These are phyloP conservation scores for Festucalex cinctus DNA, from an alignment of 2,113 vertebrate genomes.

Conservation along the genomic window DNA sequence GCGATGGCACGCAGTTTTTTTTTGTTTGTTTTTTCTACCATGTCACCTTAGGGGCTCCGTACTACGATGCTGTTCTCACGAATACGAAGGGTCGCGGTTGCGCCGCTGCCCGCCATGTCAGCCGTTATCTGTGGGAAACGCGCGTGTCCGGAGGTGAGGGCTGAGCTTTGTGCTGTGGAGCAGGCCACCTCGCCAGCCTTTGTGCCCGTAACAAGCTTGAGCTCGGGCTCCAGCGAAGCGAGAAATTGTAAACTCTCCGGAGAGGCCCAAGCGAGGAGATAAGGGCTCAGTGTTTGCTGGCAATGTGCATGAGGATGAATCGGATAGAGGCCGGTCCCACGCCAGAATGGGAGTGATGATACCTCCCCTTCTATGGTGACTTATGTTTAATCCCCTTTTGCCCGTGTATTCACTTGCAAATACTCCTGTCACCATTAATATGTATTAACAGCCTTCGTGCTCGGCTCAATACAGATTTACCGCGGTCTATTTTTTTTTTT, in stretches of 20 bases:
- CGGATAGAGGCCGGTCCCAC: constrained; percentile 90
- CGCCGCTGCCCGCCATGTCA: constrained; percentile 76
- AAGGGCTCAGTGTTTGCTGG: constrained; percentile 94
- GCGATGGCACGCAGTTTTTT: no score
- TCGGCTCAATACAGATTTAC: constrained; percentile 75
- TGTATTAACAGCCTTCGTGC: constrained; percentile 81
- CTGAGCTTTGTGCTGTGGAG: constrained; percentile 87
- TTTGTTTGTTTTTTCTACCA: no score
- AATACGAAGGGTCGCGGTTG: constrained; percentile 66
- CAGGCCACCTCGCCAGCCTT: constrained; percentile 86
- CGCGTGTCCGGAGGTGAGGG: constrained; percentile 89
- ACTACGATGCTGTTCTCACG: constrained; percentile 27
- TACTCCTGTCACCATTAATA: constrained; percentile 92
- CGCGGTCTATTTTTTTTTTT: constrained; percentile 63
- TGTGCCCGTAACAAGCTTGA: constrained; percentile 98
- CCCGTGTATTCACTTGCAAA: constrained; percentile 88
- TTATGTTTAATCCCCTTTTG: constrained; percentile 90
- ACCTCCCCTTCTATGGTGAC: constrained; percentile 89
- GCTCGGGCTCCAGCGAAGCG: constrained; percentile 97
- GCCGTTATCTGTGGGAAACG: constrained; percentile 87
- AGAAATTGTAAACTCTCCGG: constrained; percentile 99
- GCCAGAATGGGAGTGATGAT: constrained; percentile 88
- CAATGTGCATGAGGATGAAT: constrained; percentile 92
- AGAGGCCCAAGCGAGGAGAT: constrained; percentile 93
- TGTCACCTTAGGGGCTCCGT: no score